These are phyloP conservation scores for Heterochromis multidens DNA, from an alignment of 2,113 vertebrate species.

Conservation along the genomic window DNA sequence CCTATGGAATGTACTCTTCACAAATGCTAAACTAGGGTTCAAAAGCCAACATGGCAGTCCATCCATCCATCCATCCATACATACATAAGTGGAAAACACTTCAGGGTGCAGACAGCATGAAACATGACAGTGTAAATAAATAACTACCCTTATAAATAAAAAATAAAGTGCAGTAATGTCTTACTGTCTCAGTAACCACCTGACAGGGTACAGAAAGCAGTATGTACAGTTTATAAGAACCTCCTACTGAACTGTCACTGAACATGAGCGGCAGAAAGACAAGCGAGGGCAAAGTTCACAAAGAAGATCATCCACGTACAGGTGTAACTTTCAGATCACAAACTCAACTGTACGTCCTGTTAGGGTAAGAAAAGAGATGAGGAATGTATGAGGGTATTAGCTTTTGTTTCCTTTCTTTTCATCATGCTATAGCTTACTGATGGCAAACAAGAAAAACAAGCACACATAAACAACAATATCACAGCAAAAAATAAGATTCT, in stretches of 20 bases:
- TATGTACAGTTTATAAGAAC: neutral
- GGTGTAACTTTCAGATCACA: neutral
- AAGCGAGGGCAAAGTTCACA: neutral
- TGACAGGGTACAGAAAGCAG: neutral
- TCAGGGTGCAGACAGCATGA: neutral
- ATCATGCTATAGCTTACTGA: neutral
- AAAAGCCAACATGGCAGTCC: neutral
- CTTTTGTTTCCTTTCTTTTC: too few relatives aligned
- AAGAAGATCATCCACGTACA: neutral
- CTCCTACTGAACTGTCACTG: neutral
- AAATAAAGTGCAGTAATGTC: neutral
- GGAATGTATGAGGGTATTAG: neutral
- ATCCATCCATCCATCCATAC: neutral
- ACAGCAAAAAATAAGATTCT: neutral
- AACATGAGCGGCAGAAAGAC: neutral
- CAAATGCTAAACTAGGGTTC: neutral
- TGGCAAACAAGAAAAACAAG: neutral
- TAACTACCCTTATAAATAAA: conserved; percentile 6
- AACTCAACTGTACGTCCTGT: neutral
- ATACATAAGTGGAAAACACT: neutral
- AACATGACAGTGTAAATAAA: conserved; percentile 21
- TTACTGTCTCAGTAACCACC: neutral
- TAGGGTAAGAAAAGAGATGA: neutral
- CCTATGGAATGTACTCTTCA: neutral
- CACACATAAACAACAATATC: neutral